A percentile compares a stretch with the other conserved stretches of the same genome.
Conservation (phyloP, 2,888 invertebrate genomes). For the Nephrotoma flavescens region DNA sequence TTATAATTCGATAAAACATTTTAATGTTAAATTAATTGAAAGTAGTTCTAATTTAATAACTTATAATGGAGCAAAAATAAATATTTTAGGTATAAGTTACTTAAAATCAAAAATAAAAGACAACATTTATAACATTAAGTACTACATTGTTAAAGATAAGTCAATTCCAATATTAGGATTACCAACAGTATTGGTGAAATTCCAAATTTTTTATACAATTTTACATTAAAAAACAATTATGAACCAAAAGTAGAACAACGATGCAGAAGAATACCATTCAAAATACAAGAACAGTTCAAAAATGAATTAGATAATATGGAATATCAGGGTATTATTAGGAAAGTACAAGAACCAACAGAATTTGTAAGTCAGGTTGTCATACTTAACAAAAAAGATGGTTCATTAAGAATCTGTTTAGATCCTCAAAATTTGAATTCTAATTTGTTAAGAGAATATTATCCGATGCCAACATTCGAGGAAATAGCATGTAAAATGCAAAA, state of each 20-base stretch:
- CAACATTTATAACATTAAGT: too few species aligned
- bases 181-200: background rate
- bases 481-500: too few species aligned
- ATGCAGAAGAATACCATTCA: background rate
- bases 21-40: background rate
- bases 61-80: background rate
- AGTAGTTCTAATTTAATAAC: background rate
- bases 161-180: background rate
- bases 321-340: background rate
- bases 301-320: background rate
- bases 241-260: too few species aligned
- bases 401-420: background rate
- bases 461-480: too few species aligned
- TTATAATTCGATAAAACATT: background rate
- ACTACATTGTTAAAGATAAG: background rate
- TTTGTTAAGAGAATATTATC: background rate
- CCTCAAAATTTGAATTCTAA: background rate
- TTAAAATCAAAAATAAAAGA: background rate
- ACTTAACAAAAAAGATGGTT: background rate
- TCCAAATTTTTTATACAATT: background rate
- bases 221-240: background rate
- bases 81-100: background rate
- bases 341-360: background rate
- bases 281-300: background rate
- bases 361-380: background rate